Conservation (phyloP, 2,888 invertebrate species). For the Loripinus fragilis region DNA sequence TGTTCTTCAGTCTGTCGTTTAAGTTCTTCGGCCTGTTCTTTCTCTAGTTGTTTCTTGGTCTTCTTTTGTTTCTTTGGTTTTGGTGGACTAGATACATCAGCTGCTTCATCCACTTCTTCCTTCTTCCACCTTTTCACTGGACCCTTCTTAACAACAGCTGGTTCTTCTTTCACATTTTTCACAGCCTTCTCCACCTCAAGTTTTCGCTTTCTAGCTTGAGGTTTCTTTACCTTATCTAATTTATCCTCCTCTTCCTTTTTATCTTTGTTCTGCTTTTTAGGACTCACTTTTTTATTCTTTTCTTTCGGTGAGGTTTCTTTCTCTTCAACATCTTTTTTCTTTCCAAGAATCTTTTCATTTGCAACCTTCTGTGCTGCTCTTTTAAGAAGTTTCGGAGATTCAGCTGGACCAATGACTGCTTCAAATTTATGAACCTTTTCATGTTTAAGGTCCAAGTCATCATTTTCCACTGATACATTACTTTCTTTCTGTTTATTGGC, state of each 20-base stretch:
- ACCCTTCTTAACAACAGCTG: slow-evolving; percentile 48
- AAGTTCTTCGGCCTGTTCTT: slow-evolving; percentile 44
- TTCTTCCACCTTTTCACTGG: slow-evolving; percentile 21
- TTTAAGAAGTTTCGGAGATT: slow-evolving; percentile 13
- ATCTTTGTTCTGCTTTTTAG: slow-evolving; percentile 19
- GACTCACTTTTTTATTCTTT: slow-evolving; percentile 38
- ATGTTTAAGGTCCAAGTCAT: neutral
- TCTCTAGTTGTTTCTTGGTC: slow-evolving; percentile 42
- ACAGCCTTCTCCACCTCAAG: slow-evolving; percentile 23
- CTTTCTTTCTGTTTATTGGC: slow-evolving; percentile 21
- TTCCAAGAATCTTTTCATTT: slow-evolving; percentile 25
- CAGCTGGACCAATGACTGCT: neutral
- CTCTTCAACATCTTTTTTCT: slow-evolving; percentile 15
- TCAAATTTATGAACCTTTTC: neutral
- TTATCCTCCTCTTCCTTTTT: slow-evolving; percentile 12
- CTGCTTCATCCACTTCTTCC: slow-evolving; percentile 30
- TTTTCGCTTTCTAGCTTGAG: slow-evolving; percentile 28
- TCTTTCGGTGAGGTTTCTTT: slow-evolving; percentile 24
- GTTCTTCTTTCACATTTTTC: slow-evolving; percentile 28
- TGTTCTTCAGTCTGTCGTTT: slow-evolving; percentile 55
- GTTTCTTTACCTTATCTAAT: slow-evolving; percentile 9
- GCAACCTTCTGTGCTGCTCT: slow-evolving; percentile 15
- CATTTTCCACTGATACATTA: neutral
- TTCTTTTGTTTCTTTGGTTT: slow-evolving; percentile 42
- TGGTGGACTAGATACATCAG: slow-evolving; percentile 28